Base-by-base conservation (phyloP, 2,113 vertebrate genomes). In the Vidua chalybeata region DNA sequence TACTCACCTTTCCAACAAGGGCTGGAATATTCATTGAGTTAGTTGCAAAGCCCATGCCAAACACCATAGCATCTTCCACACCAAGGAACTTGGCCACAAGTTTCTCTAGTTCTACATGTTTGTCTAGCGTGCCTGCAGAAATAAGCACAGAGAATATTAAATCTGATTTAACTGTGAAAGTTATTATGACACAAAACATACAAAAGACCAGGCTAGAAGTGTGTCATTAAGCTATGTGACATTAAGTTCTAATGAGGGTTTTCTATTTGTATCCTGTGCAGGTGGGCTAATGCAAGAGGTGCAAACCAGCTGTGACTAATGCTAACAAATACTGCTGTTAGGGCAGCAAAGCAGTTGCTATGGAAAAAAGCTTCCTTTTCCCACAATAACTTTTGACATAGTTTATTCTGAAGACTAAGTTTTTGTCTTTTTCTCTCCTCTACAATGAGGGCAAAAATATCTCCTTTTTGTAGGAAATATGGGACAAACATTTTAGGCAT, bases 1-100 rank as follows among this genome's bases (percentile, higher is more conserved):
- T 27, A 71, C 98, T 97, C 79, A 99, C 99, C 98, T 99, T 99
- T 79, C 99, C 99, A 95, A 99, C 99, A 54, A 99, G 97, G 80
- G 98, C 98, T 67, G 99, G 99, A 74, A 99, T 99, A 96, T 99
- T 99, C 98, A 99, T 99, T 0, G 99, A 98, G 96, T 99, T 99
- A 49, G 99, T 99, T 90, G 99, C 99, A 46, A 99, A 99, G 72
- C 99, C 99, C 99, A 99, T 99, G 46, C 99, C 99, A 84, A 98
- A 99, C 18, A 97, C 97, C 98, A 99, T 98, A 56, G 98, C 97
- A 27, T 98, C 98, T 96, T 99, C 98, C 13, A 99, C 98, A 56
- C 98, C 98, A 41, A 99, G 97, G 96, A 99, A 99, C 45, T 66
- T 93, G 45, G 99, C 98, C 87, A 99, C 98, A 19, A 99, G 98